phyloP scores from a whole-genome alignment of 2,113 vertebrate species.

The human (Homo sapiens) region DNA sequence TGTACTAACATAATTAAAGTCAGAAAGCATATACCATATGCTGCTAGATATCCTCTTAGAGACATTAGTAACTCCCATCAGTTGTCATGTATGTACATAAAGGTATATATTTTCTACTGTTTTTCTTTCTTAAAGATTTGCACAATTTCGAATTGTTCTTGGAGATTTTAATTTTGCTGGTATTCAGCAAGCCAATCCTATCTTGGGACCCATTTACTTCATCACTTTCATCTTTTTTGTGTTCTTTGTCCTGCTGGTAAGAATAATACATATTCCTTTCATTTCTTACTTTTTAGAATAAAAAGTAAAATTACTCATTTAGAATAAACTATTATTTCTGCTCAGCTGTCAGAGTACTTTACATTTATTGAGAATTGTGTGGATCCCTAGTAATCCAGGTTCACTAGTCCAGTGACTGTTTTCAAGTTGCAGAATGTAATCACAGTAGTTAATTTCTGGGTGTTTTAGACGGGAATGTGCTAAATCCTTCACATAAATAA shows the following conservation, averaged over 20 bases:
- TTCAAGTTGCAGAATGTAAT: neutral
- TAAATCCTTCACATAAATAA: neutral
- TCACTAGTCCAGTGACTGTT: neutral
- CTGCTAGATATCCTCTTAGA: neutral
- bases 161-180: slow-evolving; percentile 85
- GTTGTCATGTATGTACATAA: neutral
- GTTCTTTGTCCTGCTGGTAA: slow-evolving; percentile 85
- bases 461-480: neutral
- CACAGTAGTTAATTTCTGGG: neutral
- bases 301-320: slow-evolving; percentile 26
- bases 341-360: neutral
- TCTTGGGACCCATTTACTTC: slow-evolving; percentile 86
- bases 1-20: neutral
- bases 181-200: slow-evolving; percentile 78
- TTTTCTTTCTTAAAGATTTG: slow-evolving; percentile 79
- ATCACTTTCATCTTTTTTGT: slow-evolving; percentile 85
- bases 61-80: neutral
- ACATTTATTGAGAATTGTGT: slow-evolving; percentile 28
- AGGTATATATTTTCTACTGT: neutral
- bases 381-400: neutral
- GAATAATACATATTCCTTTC: slow-evolving; percentile 3
- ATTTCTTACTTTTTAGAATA: neutral
- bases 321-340: slow-evolving; percentile 33
- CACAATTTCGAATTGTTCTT: slow-evolving; percentile 85
- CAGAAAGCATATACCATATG: neutral